Conservation (phyloP, 23 tunicate genomes). For the Diplosoma virens region DNA sequence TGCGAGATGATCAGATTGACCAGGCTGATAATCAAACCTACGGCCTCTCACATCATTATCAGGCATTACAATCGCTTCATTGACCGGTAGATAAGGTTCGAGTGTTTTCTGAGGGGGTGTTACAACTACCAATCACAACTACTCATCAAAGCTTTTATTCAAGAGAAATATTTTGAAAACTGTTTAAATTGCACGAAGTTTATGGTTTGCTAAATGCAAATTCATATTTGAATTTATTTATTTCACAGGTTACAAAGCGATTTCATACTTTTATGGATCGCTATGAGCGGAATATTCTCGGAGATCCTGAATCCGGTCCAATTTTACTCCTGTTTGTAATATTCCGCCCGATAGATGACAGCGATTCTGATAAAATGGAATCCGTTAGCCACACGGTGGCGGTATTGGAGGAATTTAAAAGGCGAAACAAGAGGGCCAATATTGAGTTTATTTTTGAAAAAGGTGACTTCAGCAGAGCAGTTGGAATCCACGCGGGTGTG, state of each 20-base stretch:
- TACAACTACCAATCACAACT: no score
- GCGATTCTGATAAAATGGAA: background rate
- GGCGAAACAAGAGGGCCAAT: conserved; percentile 45
- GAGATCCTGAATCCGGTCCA: conserved; percentile 29
- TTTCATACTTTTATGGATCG: conserved; percentile 51
- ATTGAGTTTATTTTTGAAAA: conserved; percentile 51
- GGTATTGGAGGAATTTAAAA: conserved; percentile 49
- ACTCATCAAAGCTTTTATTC: no score
- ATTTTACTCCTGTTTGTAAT: conserved; percentile 62
- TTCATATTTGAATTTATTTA: no score
- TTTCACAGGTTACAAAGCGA: conserved; percentile 65
- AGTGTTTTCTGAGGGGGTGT: no score
- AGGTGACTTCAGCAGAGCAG: conserved; percentile 78
- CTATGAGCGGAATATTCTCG: conserved; percentile 39
- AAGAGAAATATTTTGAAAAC: no score
- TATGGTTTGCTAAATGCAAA: no score
- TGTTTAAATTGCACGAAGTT: no score
- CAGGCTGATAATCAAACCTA: no score
- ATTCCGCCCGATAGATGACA: conserved; percentile 28
- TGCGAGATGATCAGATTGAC: no score
- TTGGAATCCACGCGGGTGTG: conserved; percentile 71
- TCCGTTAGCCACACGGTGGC: conserved; percentile 24
- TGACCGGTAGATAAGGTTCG: no score
- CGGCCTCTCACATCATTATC: no score
- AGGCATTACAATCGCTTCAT: no score